Base-by-base conservation (phyloP, 23 tunicate genomes). In the Diplosoma virens region DNA sequence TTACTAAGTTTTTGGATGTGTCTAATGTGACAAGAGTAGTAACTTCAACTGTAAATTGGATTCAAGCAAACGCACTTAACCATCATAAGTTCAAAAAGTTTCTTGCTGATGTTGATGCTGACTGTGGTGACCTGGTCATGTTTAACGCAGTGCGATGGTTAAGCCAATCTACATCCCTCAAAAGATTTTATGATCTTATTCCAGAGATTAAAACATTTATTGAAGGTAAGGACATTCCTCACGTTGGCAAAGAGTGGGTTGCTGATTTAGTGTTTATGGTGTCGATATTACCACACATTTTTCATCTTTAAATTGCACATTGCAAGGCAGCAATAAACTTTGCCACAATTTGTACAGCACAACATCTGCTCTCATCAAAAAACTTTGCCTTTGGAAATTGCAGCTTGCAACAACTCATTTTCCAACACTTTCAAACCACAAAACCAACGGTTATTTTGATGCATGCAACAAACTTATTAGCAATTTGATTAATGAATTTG, bases 391-490 rank as follows among this genome's bases (percentile, higher is more conserved):
- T 72, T 81, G 71, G 71, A 81, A 81, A 58, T 71, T 33, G 71
- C 79, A 81, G 86, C 79, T 81, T 81, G 79, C 79, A 81, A 67
- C 76, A 78, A 61, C 58, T 26, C 82, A 78, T 79, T 79, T 70
- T 79, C 83, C 83, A 70, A 79, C 83, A 25, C 79, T 79, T 25
- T 68, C 75, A 36, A 35, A 67, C 61, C 83, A 79, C 37, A 48
- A 22, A 35, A 33, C 47, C 85, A 71, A 50, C 50, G 85, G 77
- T 69, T 80, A 78, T 14, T 75, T 58, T 29, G 50, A 58, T 30
- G 66, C 36, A 14, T 73, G 52, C 66, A 73, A 52, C 79, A 73
- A 33, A 52, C 79, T 53, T 52, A 73, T 73, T 34, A 53, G 79
- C 47, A 52, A 73, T 33, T 73, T 73, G 64, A 50, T 73, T 52